A percentile compares a stretch with the other conserved stretches of the same genome.
Evolutionary conservation across 2,797 vertebrate species (phyloP).

Genomic region (Mus minutoides): DNA sequence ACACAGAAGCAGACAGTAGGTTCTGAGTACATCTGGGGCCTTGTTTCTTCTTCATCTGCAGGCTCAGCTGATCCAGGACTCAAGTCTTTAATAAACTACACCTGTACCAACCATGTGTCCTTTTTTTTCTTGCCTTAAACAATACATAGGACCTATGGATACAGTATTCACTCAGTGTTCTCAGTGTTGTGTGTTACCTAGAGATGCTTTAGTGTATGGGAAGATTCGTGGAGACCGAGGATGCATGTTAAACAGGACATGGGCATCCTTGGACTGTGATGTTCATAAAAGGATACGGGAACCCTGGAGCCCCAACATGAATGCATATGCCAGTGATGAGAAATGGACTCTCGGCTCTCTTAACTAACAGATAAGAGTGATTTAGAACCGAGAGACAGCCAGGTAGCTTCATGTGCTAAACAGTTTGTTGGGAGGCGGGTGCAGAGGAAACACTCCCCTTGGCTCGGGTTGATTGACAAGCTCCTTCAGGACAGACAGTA

Average conservation of each 20-base stretch:
- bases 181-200: not conserved
- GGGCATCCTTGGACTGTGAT: not conserved
- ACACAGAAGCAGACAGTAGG: not conserved
- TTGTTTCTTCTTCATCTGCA: no score
- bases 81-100: not conserved
- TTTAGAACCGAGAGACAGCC: constrained; percentile 29
- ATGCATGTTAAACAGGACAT: not conserved
- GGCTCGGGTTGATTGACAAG: not conserved
- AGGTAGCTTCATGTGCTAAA: not conserved
- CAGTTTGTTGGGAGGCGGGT: not conserved
- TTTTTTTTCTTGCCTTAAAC: not conserved
- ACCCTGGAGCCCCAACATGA: not conserved
- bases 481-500: not conserved
- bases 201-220: not conserved
- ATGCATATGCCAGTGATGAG: no score
- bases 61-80: not conserved
- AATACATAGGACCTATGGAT: not conserved
- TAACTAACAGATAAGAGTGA: not conserved
- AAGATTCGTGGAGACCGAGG: not conserved
- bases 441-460: not conserved
- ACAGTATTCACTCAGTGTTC: not conserved
- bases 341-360: not conserved
- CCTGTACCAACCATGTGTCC: no score
- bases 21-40: not conserved
- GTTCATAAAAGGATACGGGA: not conserved